Conservation (phyloP, 2,113 vertebrate genomes). For the Noturus placidus region DNA sequence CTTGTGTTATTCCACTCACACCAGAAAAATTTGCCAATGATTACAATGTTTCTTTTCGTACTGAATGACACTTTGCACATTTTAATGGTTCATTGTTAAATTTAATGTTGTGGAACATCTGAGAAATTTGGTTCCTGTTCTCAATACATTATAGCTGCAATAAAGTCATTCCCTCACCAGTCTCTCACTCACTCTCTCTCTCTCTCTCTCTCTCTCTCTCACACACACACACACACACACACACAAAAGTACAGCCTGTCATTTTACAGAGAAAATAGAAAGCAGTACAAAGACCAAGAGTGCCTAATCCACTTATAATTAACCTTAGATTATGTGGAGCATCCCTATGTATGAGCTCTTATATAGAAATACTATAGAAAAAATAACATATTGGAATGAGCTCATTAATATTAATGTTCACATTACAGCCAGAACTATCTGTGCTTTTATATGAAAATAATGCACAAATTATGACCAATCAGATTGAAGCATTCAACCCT, state of each 20-base stretch:
- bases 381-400: too few species aligned
- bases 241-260: neutral
- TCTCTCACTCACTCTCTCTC: neutral
- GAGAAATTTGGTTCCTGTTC: neutral
- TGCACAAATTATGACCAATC: neutral
- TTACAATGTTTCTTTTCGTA: neutral
- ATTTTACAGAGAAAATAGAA: neutral
- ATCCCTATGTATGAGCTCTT: neutral
- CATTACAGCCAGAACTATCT: too few species aligned
- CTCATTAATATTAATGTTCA: too few species aligned
- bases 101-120: neutral
- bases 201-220: neutral
- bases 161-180: neutral
- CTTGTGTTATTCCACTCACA: neutral
- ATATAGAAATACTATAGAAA: too few species aligned
- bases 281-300: neutral
- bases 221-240: neutral
- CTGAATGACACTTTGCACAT: neutral
- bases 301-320: neutral
- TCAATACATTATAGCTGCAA: neutral
- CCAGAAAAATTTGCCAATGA: neutral
- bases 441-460: too few species aligned
- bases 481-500: neutral
- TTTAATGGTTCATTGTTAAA: neutral
- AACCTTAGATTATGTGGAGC: neutral